phyloP scores from a whole-genome alignment of 2,797 vertebrate genomes.

The Oreortyx pictus region DNA sequence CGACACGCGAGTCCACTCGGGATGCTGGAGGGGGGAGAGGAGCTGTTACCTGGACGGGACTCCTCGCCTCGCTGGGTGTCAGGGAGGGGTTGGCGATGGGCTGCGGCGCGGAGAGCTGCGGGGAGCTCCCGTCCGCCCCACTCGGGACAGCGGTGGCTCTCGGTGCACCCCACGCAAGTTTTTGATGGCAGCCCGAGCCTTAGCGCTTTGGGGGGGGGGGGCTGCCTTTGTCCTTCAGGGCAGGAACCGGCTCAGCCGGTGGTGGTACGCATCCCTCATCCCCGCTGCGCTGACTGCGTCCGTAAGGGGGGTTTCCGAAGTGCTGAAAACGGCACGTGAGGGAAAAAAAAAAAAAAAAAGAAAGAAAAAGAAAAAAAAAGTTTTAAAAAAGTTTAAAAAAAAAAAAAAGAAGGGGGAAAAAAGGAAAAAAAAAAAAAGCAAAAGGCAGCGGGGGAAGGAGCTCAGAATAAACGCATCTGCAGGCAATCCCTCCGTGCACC shows the following conservation, averaged over 20 bases:
- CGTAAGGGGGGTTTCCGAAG: background rate
- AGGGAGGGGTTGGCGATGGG: accelerated
- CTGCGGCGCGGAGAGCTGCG: background rate
- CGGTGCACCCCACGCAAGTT: too few relatives aligned
- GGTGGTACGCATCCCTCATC: background rate
- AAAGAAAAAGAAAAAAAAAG: background rate
- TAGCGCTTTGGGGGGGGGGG: background rate
- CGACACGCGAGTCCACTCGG: too few relatives aligned
- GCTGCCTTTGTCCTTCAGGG: background rate
- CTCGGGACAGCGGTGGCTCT: background rate
- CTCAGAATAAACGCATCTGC: conserved; percentile 3
- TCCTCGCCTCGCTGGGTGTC: accelerated
- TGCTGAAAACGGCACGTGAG: background rate
- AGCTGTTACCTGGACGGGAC: accelerated
- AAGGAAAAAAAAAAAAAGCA: background rate
- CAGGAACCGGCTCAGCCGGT: background rate
- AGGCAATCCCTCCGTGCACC: background rate
- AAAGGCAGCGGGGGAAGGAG: background rate
- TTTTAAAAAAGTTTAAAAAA: too few relatives aligned
- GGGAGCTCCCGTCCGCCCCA: background rate
- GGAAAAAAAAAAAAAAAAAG: background rate
- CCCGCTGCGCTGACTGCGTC: accelerated
- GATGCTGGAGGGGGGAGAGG: background rate
- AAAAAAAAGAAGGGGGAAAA: background rate
- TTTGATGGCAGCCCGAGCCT: too few relatives aligned